Evolutionary conservation across 2,113 vertebrate genomes (phyloP).

Genomic region (Tiliqua scincoides): DNA sequence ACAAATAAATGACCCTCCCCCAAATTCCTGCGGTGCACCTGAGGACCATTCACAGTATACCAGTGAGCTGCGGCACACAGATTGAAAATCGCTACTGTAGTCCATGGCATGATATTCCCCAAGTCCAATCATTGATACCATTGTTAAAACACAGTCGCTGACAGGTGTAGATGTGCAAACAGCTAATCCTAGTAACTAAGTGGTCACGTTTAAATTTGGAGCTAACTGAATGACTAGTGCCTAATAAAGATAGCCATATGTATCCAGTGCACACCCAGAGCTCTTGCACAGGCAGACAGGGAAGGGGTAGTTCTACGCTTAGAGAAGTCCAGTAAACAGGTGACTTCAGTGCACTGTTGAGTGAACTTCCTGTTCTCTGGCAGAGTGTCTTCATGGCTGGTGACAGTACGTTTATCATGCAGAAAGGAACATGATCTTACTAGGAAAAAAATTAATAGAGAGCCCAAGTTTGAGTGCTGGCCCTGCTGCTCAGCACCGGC

Average conservation of each 20-base stretch:
- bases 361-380: background rate
- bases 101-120: background rate
- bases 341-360: too few relatives aligned
- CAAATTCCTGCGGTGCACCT: too few relatives aligned
- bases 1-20: too few relatives aligned
- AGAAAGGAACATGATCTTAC: background rate
- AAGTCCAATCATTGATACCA: background rate
- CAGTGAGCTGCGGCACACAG: too few relatives aligned
- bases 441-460: background rate
- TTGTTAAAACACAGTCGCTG: background rate
- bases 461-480: too few relatives aligned
- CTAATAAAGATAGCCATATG: background rate
- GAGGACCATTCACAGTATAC: too few relatives aligned
- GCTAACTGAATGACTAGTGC: slow-evolving; percentile 1
- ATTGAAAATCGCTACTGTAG: too few relatives aligned
- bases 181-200: background rate
- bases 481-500: too few relatives aligned
- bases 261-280: background rate
- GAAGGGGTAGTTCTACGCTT: background rate
- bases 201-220: slow-evolving; percentile 3
- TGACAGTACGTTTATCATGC: background rate
- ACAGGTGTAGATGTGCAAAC: too few relatives aligned
- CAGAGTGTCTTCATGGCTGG: background rate
- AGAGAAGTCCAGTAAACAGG: background rate
- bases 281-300: background rate